These are phyloP conservation scores for Meteorus cinctellus DNA, from an alignment of 2,888 invertebrate species.

Conservation along the genomic window DNA sequence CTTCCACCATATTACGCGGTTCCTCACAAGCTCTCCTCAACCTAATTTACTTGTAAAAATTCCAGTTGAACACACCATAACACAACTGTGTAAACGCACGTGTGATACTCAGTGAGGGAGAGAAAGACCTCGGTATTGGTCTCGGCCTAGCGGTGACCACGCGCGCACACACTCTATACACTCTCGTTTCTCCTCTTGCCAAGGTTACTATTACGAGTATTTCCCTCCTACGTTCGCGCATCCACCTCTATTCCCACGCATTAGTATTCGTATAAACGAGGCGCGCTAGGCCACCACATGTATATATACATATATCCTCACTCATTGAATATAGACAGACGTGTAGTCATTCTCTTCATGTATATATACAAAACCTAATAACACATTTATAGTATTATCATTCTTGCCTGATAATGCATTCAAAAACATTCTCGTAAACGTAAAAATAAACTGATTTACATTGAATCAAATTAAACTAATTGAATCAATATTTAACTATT, in stretches of 20 bases:
- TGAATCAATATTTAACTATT: too few species aligned
- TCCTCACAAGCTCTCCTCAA: not conserved
- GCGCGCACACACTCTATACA: conserved; percentile 42
- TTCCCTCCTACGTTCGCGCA: conserved; percentile 55
- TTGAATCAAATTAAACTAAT: too few species aligned
- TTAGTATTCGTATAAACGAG: conserved; percentile 66
- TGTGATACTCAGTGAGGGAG: conserved; percentile 12
- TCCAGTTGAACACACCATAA: conserved; percentile 8
- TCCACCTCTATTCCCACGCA: conserved; percentile 66
- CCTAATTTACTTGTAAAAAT: conserved; percentile 2
- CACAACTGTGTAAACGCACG: conserved; percentile 1
- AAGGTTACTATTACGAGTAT: conserved; percentile 71
- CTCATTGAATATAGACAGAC: conserved; percentile 4
- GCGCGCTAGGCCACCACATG: conserved; percentile 31
- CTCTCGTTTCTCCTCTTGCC: conserved; percentile 54
- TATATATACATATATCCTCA: not conserved
- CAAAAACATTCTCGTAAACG: too few species aligned
- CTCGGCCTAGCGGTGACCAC: not conserved
- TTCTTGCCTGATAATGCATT: not conserved
- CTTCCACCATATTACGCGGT: not conserved
- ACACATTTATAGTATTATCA: not conserved
- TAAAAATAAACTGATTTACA: too few species aligned
- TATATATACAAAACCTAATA: not conserved
- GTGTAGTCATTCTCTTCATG: conserved; percentile 15
- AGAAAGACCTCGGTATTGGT: not conserved